Evolutionary conservation across 2,113 vertebrate genomes (phyloP).

Genomic region (Monopterus albus): DNA sequence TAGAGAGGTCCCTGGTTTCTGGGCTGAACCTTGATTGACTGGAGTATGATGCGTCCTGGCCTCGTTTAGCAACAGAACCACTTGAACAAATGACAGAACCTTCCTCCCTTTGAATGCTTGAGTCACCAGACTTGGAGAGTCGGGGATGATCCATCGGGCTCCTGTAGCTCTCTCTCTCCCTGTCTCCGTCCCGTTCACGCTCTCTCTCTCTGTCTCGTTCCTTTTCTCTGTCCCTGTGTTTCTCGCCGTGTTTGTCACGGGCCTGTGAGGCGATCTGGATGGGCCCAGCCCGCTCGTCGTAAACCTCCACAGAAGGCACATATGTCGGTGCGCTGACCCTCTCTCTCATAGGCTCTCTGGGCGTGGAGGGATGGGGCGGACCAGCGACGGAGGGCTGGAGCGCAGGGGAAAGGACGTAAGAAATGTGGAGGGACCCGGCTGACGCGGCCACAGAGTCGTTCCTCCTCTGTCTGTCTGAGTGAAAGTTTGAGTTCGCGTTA

Average conservation of each 20-base stretch:
- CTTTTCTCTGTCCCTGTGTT: conserved; percentile 80
- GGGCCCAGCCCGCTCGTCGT: conserved; percentile 90
- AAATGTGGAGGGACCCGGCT: conserved; percentile 80
- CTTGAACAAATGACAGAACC: conserved; percentile 91
- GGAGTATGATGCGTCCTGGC: conserved; percentile 76
- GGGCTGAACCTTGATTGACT: conserved; percentile 84
- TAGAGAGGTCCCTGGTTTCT: conserved; percentile 84
- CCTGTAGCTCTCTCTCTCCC: conserved; percentile 76
- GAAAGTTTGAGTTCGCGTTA: conserved; percentile 46
- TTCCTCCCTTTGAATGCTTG: conserved; percentile 88
- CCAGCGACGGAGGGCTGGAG: conserved; percentile 74
- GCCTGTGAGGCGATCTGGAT: conserved; percentile 95
- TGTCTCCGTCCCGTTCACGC: conserved; percentile 78
- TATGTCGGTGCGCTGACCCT: conserved; percentile 94
- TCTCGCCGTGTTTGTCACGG: conserved; percentile 83
- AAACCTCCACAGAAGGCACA: conserved; percentile 96
- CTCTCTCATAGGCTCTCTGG: conserved; percentile 89
- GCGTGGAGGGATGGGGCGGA: conserved; percentile 74
- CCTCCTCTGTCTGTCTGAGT: conserved; percentile 80
- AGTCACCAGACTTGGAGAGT: conserved; percentile 80
- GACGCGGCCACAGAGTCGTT: conserved; percentile 82
- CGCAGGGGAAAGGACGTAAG: conserved; percentile 83
- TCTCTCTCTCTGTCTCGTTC: conserved; percentile 66
- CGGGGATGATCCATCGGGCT: conserved; percentile 76
- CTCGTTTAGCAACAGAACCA: conserved; percentile 84